Percentiles rank a stretch among this genome's conserved stretches.
Evolutionary conservation across 2,797 vertebrate species (phyloP).

Genomic region (Xenopus petersii): DNA sequence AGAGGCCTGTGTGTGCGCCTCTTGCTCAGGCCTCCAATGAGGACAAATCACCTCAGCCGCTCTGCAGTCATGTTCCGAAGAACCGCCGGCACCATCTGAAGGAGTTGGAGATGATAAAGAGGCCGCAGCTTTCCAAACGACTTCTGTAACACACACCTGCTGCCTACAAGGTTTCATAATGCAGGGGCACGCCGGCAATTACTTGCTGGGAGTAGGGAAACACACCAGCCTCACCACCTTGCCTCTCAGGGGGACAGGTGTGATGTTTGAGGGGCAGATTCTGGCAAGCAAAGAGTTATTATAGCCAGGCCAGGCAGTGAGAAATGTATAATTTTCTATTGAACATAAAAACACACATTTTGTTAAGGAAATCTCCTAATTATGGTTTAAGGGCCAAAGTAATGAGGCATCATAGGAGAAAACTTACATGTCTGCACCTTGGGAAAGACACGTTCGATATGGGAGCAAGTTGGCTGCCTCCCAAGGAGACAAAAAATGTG

Average conservation of each 20-base stretch:
- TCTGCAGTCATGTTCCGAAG: constrained; percentile 43
- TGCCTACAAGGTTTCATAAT: constrained; percentile 38
- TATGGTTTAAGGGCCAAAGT: neutral
- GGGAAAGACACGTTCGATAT: no score
- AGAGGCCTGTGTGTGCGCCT: constrained; percentile 31
- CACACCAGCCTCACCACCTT: constrained; percentile 14
- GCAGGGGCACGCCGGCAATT: constrained; percentile 38
- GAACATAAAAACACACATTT: no score
- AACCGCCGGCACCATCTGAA: constrained; percentile 30
- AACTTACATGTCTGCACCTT: neutral
- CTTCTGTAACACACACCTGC: constrained; percentile 40
- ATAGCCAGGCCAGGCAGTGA: no score
- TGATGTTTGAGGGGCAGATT: neutral
- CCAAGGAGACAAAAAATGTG: no score
- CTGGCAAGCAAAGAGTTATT: no score
- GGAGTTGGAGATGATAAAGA: constrained; percentile 44
- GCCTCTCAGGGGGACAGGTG: neutral
- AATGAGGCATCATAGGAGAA: neutral
- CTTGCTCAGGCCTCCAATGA: constrained; percentile 40
- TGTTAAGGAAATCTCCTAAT: neutral
- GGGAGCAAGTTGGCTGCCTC: no score
- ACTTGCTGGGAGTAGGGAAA: constrained; percentile 4
- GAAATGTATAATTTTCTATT: no score
- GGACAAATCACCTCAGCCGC: constrained; percentile 47
- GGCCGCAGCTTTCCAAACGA: constrained; percentile 41